Percentiles rank a stretch among this genome's conserved stretches.
Conservation (phyloP, 2,797 vertebrate genomes). For the Pampus argenteus region DNA sequence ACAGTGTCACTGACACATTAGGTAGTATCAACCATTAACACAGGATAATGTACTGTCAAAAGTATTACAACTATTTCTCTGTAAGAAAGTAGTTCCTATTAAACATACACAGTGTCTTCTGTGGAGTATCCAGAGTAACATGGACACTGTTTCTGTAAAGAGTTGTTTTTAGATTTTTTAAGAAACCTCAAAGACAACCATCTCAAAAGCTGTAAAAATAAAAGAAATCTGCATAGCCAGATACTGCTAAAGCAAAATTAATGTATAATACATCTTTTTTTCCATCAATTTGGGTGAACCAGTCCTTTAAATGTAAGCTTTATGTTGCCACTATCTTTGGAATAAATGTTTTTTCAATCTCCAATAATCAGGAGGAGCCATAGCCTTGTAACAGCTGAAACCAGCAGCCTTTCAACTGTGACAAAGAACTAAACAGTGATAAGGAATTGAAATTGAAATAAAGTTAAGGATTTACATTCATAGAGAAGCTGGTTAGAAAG, state of each 20-base stretch:
- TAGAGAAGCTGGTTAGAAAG: not conserved
- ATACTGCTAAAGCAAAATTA: not conserved
- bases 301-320: not conserved
- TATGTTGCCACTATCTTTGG: not conserved
- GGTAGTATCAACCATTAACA: too few species aligned
- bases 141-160: not conserved
- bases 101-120: too few species aligned
- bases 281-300: not conserved
- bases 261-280: not conserved
- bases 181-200: not conserved
- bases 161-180: not conserved
- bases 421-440: not conserved
- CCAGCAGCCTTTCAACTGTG: constrained; percentile 12
- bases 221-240: not conserved
- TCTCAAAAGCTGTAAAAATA: not conserved
- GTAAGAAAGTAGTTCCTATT: too few species aligned
- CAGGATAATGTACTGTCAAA: too few species aligned
- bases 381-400: constrained; percentile 6
- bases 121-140: not conserved
- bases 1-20: too few species aligned
- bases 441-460: not conserved
- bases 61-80: too few species aligned
- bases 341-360: not conserved
- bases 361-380: not conserved
- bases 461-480: constrained; percentile 1